Percentiles rank a stretch among this genome's conserved stretches.
Conservation (phyloP, 2,888 invertebrate genomes). For the Endotricha flammealis region DNA sequence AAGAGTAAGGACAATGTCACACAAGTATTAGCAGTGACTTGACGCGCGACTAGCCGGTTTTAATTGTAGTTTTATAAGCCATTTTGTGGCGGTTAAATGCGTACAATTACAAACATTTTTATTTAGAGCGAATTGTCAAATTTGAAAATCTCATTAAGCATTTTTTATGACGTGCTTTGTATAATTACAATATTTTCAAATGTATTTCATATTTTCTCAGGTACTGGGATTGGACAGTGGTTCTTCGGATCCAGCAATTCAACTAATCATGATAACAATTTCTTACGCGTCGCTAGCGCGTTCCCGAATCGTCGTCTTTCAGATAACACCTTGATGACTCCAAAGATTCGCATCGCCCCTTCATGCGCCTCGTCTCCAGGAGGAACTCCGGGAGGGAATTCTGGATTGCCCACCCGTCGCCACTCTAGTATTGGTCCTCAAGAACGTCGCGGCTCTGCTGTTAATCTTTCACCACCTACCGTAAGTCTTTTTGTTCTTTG, state of each 20-base stretch:
- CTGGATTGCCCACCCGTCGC: conserved; percentile 89
- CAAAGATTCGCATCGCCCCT: conserved; percentile 92
- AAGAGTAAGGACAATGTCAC: conserved; percentile 22
- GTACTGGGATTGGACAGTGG: conserved; percentile 83
- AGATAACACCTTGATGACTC: conserved; percentile 94
- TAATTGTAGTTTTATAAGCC: too few relatives aligned
- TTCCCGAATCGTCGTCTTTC: conserved; percentile 93
- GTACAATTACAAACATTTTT: too few relatives aligned
- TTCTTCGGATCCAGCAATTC: conserved; percentile 91
- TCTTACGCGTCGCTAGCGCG: conserved; percentile 88
- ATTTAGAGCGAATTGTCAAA: too few relatives aligned
- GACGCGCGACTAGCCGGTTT: too few relatives aligned
- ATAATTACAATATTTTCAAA: conserved; percentile 6
- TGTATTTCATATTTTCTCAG: conserved; percentile 23
- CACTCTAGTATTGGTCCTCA: conserved; percentile 96
- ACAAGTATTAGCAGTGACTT: too few relatives aligned
- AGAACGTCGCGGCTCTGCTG: conserved; percentile 89
- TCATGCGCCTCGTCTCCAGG: conserved; percentile 92
- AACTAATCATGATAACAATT: conserved; percentile 88
- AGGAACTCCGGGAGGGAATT: conserved; percentile 82
- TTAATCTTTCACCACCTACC: conserved; percentile 92
- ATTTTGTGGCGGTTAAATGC: too few relatives aligned
- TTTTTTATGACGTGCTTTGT: too few relatives aligned
- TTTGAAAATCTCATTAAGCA: too few relatives aligned
- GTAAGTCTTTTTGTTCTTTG: too few relatives aligned